Evolutionary conservation across 2,888 invertebrate genomes (phyloP).

Genomic region (Synergus itoensis): DNA sequence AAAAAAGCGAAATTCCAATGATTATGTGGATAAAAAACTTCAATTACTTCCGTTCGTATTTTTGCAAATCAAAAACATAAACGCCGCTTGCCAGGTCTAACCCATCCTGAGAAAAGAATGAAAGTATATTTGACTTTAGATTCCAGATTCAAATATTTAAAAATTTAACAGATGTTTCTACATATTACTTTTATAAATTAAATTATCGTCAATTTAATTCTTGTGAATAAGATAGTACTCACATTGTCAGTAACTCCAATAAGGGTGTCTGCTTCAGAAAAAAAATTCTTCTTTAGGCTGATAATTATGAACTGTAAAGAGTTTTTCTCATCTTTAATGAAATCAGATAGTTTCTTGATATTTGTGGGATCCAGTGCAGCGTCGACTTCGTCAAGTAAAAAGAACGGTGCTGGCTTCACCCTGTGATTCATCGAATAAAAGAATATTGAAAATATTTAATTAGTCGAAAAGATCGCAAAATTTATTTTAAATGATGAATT

Average conservation of each 20-base stretch:
- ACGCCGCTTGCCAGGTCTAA: not conserved
- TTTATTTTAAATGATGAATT: no score
- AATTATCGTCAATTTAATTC: not conserved
- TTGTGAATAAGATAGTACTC: constrained; percentile 5
- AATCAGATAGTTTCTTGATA: constrained; percentile 96
- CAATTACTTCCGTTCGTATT: not conserved
- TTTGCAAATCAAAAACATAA: not conserved
- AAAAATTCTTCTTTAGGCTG: constrained; percentile 98
- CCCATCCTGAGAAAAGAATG: not conserved
- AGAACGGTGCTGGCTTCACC: constrained; percentile 97
- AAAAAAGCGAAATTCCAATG: not conserved
- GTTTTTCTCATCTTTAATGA: constrained; percentile 91
- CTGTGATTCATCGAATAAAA: constrained; percentile 76
- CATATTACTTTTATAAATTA: not conserved
- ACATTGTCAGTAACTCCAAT: constrained; percentile 6
- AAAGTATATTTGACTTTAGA: not conserved
- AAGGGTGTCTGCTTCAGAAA: constrained; percentile 45
- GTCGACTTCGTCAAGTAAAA: constrained; percentile 98
- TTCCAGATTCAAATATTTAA: not conserved
- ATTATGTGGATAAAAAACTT: not conserved
- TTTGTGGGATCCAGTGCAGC: constrained; percentile 98
- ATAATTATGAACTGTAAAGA: constrained; percentile 97
- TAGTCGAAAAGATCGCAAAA: no score
- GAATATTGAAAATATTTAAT: not conserved
- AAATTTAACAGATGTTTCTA: not conserved